Evolutionary conservation across 2,888 invertebrate species (phyloP).

Genomic region (Eristalinus sepulchralis): DNA sequence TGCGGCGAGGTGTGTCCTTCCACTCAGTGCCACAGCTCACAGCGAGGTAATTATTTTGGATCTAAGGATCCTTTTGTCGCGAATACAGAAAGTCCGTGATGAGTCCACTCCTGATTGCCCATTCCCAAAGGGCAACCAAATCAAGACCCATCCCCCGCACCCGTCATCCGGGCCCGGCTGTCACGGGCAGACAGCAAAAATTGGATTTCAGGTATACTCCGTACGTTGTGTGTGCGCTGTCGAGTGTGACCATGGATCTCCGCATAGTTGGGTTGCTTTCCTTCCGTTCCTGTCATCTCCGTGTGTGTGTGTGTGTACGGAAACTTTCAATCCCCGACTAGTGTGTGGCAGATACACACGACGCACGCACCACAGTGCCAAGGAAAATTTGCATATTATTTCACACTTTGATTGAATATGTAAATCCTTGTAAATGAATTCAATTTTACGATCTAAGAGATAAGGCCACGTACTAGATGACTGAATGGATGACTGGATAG

Average conservation of each 20-base stretch:
- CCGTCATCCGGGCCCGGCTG: not conserved
- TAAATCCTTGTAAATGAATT: conserved; percentile 74
- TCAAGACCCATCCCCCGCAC: conserved; percentile 8
- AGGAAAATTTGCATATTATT: conserved; percentile 74
- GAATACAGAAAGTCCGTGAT: not conserved
- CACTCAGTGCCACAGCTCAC: not conserved
- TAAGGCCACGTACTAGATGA: conserved; percentile 72
- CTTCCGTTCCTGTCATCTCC: conserved; percentile 46
- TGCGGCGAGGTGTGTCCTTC: not conserved
- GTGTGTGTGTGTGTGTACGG: too few relatives aligned
- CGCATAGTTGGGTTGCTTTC: conserved; percentile 27
- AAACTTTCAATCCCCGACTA: conserved; percentile 14
- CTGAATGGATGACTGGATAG: conserved; percentile 68
- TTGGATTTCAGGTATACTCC: conserved; percentile 49
- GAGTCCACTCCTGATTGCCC: not conserved
- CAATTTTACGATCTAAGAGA: conserved; percentile 74
- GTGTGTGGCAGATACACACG: not conserved
- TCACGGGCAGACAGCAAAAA: not conserved
- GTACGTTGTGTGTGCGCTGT: conserved; percentile 46
- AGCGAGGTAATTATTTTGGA: not conserved
- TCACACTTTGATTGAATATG: conserved; percentile 76
- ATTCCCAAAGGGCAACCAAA: conserved; percentile 25
- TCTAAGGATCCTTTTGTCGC: not conserved
- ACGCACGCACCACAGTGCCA: conserved; percentile 53
- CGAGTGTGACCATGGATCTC: conserved; percentile 59